These are phyloP conservation scores for Hemicentrotus pulcherrimus DNA, from an alignment of 35 echinoderm and acorn worm genomes.

Conservation along the genomic window DNA sequence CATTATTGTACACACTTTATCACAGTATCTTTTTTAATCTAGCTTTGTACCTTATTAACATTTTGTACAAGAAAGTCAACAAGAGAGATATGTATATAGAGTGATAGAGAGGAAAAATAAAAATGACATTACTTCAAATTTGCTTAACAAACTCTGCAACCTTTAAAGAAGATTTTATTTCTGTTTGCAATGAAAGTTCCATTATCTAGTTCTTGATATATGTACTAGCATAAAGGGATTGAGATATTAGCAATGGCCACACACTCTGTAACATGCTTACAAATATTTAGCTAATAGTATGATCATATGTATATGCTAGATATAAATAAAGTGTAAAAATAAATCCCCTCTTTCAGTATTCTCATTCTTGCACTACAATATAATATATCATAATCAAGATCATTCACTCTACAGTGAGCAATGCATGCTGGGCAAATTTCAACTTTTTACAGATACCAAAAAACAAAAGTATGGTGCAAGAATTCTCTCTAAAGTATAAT, in stretches of 20 bases:
- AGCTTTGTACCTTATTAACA: constrained; percentile 44
- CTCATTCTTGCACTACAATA: neutral
- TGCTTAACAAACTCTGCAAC: neutral
- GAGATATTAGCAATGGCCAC: constrained; percentile 8
- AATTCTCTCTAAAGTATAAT: neutral
- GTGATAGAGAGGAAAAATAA: constrained; percentile 21
- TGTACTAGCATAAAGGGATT: constrained; percentile 17
- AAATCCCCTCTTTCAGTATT: neutral
- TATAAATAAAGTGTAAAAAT: constrained; percentile 48
- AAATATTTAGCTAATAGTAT: constrained; percentile 20
- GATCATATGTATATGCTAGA: constrained; percentile 33
- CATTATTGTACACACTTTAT: constrained; percentile 32
- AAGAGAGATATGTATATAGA: constrained; percentile 15
- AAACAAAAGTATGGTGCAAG: neutral
- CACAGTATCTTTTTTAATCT: constrained; percentile 31
- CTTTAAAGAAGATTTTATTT: neutral
- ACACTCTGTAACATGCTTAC: constrained; percentile 11
- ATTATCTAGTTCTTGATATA: neutral
- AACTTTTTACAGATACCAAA: neutral
- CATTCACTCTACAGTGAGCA: neutral
- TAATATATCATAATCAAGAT: constrained; percentile 11
- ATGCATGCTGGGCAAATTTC: neutral
- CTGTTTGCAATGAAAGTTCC: constrained; percentile 1
- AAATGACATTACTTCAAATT: constrained; percentile 4
- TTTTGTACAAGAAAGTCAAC: constrained; percentile 29